phyloP scores from a whole-genome alignment of 35 echinoderm and acorn worm genomes.

The Lytechinus variegatus region DNA sequence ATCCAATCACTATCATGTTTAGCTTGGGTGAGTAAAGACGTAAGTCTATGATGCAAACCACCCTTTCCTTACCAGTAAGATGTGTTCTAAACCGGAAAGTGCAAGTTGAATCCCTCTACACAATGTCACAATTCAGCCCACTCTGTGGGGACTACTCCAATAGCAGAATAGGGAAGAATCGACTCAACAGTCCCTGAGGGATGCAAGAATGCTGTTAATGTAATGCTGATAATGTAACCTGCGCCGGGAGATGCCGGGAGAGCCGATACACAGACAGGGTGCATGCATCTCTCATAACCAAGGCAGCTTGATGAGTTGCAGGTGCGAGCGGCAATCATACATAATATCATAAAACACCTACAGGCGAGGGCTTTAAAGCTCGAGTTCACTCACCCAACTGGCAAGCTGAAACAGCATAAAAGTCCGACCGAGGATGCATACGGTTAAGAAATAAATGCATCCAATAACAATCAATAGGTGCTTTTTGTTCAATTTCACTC shows the following conservation, averaged over 20 bases:
- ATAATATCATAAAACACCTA: background rate
- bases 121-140: slow-evolving; percentile 15
- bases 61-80: background rate
- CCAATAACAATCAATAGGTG: background rate
- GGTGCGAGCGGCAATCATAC: background rate
- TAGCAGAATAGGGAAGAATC: background rate
- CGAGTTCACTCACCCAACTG: background rate
- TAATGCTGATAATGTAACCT: background rate
- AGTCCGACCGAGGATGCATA: background rate
- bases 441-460: background rate
- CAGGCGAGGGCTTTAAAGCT: background rate
- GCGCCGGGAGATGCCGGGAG: background rate
- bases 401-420: background rate
- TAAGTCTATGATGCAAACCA: background rate
- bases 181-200: slow-evolving; percentile 33
- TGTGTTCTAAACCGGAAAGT: slow-evolving; percentile 21
- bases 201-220: slow-evolving; percentile 7
- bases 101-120: background rate
- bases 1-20: background rate
- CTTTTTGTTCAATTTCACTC: background rate
- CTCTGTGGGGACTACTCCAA: slow-evolving; percentile 35
- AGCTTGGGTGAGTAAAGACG: background rate
- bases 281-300: background rate
- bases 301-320: background rate
- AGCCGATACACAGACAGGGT: background rate